Evolutionary conservation across 2,888 invertebrate species (phyloP).

Genomic region (Taphrorychus bicolor): DNA sequence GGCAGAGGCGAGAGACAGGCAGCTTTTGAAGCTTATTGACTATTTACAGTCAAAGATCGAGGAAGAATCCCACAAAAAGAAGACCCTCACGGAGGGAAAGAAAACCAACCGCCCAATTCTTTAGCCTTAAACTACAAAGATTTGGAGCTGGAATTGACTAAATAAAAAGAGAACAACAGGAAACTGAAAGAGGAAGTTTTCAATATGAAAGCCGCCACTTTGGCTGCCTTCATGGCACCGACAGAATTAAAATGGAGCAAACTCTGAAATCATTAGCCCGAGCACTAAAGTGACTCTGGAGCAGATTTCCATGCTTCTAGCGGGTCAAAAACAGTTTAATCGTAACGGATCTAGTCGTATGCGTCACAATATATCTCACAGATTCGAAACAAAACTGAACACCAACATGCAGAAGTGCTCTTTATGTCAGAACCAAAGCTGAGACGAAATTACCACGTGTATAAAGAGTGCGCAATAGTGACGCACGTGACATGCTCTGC

Average conservation of each 20-base stretch:
- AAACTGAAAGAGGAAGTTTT: constrained; percentile 63
- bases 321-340: constrained; percentile 52
- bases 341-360: constrained; percentile 61
- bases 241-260: constrained; percentile 41
- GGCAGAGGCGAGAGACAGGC: constrained; percentile 81
- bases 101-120: constrained; percentile 63
- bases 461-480: constrained; percentile 66
- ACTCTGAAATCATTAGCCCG: constrained; percentile 56
- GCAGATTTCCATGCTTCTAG: constrained; percentile 56
- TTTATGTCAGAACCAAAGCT: constrained; percentile 67
- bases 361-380: constrained; percentile 70
- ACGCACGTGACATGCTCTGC: constrained; percentile 66
- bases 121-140: constrained; percentile 63
- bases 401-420: constrained; percentile 62
- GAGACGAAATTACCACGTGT: constrained; percentile 66
- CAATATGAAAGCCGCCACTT: constrained; percentile 57
- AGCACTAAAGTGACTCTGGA: constrained; percentile 55
- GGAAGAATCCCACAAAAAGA: constrained; percentile 72
- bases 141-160: constrained; percentile 62
- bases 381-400: constrained; percentile 55
- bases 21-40: constrained; percentile 91
- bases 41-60: constrained; percentile 78
- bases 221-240: constrained; percentile 9
- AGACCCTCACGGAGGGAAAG: constrained; percentile 77
- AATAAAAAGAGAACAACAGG: constrained; percentile 67